These are phyloP conservation scores for Drosophila bifasciata DNA, from an alignment of 1,140 invertebrate genomes.

Conservation along the genomic window DNA sequence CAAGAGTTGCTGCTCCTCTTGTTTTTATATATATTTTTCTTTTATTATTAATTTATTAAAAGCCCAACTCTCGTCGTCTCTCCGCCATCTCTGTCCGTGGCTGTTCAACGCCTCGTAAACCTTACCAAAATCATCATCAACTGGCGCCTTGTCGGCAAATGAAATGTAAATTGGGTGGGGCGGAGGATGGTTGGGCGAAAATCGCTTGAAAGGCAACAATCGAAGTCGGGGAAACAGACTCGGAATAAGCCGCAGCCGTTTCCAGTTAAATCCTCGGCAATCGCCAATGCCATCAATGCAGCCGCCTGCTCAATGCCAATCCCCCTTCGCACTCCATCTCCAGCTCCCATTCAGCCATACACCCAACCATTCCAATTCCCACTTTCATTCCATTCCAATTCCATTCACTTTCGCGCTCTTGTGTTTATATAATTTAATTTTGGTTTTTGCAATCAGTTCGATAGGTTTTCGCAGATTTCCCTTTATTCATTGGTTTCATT, in stretches of 20 bases:
- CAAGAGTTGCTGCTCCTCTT: conserved; percentile 12
- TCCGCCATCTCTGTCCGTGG: conserved; percentile 21
- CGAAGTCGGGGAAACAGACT: conserved; percentile 12
- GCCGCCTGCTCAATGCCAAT: conserved; percentile 28
- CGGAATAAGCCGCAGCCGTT: conserved; percentile 43
- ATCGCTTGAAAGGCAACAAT: conserved; percentile 44
- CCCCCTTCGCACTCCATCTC: not conserved
- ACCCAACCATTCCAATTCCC: not conserved
- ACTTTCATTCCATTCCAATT: conserved; percentile 20
- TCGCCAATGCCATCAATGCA: conserved; percentile 48
- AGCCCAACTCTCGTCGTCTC: conserved; percentile 49
- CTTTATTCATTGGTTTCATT: conserved; percentile 12
- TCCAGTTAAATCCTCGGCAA: conserved; percentile 72
- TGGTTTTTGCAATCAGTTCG: conserved; percentile 70
- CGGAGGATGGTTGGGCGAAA: conserved; percentile 21
- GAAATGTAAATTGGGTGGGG: conserved; percentile 71
- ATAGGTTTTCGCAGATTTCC: conserved; percentile 65
- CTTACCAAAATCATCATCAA: conserved; percentile 72
- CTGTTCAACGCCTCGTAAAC: conserved; percentile 72
- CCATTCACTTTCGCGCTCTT: conserved; percentile 47
- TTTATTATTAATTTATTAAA: conserved; percentile 81
- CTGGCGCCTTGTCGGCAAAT: conserved; percentile 49
- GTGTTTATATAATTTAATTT: conserved; percentile 81
- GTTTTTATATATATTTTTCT: conserved; percentile 23
- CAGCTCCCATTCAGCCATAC: not conserved